These are phyloP conservation scores for Drosophila formosana DNA, from an alignment of 2,888 invertebrate species.

Conservation along the genomic window DNA sequence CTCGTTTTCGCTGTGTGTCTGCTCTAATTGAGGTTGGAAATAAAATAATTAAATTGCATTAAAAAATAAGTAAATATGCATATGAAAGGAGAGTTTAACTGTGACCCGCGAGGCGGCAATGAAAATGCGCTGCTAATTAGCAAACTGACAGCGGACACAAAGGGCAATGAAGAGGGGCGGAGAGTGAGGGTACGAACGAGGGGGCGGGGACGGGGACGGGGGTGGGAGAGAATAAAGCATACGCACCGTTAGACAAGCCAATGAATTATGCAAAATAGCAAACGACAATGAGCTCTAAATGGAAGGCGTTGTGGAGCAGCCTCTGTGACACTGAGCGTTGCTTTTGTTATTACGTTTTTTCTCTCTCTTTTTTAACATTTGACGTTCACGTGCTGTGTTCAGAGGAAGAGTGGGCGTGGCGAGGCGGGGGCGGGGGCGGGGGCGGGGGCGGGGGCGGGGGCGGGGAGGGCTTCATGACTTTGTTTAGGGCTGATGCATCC, in stretches of 20 bases:
- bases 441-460: neutral
- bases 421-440: neutral
- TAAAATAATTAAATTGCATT: constrained; percentile 76
- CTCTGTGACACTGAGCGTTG: constrained; percentile 30
- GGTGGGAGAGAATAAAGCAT: constrained; percentile 52
- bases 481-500: constrained; percentile 33
- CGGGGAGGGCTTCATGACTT: neutral
- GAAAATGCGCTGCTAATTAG: constrained; percentile 75
- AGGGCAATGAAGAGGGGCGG: constrained; percentile 10
- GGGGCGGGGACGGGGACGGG: neutral
- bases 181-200: neutral
- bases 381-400: constrained; percentile 36
- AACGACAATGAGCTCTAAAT: constrained; percentile 44
- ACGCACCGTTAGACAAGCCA: constrained; percentile 77
- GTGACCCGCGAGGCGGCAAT: constrained; percentile 57
- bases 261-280: constrained; percentile 77
- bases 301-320: constrained; percentile 9
- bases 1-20: neutral
- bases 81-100: constrained; percentile 65
- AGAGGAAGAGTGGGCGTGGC: neutral
- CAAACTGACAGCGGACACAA: constrained; percentile 67
- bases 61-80: constrained; percentile 69
- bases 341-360: constrained; percentile 37
- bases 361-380: constrained; percentile 45
- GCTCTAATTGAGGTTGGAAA: constrained; percentile 54